phyloP scores from a whole-genome alignment of 1,140 invertebrate species.

The Drosophila saltans region DNA sequence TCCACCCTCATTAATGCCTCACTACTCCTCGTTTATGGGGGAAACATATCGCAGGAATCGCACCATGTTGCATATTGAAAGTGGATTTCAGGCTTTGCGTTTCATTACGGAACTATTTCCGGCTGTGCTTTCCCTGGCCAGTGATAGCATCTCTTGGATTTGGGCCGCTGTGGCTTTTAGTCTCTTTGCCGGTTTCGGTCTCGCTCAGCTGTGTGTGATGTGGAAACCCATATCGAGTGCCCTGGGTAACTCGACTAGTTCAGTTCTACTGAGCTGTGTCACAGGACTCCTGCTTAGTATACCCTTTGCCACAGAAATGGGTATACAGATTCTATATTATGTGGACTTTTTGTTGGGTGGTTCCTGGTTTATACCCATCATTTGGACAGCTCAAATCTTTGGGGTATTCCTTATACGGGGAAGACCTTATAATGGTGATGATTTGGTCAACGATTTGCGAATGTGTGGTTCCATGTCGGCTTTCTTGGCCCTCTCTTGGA shows the following conservation, averaged over 20 bases:
- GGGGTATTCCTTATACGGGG: slow-evolving; percentile 93
- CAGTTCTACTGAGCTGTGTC: slow-evolving; percentile 93
- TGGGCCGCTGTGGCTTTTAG: slow-evolving; percentile 95
- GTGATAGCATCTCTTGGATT: slow-evolving; percentile 84
- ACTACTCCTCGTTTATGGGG: slow-evolving; percentile 78
- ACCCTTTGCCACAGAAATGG: slow-evolving; percentile 93
- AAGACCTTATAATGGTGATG: slow-evolving; percentile 92
- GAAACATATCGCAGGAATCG: slow-evolving; percentile 81
- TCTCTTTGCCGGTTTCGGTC: slow-evolving; percentile 92
- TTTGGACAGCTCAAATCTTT: slow-evolving; percentile 90
- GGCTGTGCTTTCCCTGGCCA: slow-evolving; percentile 89
- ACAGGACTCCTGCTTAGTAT: slow-evolving; percentile 93
- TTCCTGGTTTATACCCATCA: slow-evolving; percentile 92
- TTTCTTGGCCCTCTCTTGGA: slow-evolving; percentile 94
- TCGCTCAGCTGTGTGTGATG: slow-evolving; percentile 90
- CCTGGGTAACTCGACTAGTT: slow-evolving; percentile 93
- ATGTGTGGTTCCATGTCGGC: slow-evolving; percentile 86
- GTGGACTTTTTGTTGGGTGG: slow-evolving; percentile 92
- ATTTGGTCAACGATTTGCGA: slow-evolving; percentile 88
- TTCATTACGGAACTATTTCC: slow-evolving; percentile 94
- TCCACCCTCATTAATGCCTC: slow-evolving; percentile 68
- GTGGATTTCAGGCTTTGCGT: slow-evolving; percentile 91
- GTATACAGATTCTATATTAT: slow-evolving; percentile 93
- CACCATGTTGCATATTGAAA: slow-evolving; percentile 83
- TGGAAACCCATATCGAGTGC: slow-evolving; percentile 86